Evolutionary conservation across 2,888 invertebrate genomes (phyloP).

Genomic region (Boloria selene): DNA sequence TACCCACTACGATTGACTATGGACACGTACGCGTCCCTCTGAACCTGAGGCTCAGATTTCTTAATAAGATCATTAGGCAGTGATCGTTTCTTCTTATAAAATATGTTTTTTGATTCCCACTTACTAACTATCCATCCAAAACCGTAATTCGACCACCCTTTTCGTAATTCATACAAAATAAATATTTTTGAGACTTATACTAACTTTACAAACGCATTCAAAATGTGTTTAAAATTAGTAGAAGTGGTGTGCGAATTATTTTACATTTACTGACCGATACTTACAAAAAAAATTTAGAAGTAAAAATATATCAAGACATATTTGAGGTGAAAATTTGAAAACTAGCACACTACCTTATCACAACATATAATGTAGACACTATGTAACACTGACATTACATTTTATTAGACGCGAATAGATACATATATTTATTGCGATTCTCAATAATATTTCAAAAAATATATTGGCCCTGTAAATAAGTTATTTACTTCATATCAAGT

Average conservation of each 20-base stretch:
- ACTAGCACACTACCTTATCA: constrained; percentile 61
- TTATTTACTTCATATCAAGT: no score
- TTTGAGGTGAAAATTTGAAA: constrained; percentile 46
- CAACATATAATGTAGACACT: constrained; percentile 47
- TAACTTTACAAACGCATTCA: constrained; percentile 12
- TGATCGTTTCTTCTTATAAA: constrained; percentile 54
- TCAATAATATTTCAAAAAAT: constrained; percentile 3
- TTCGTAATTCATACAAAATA: constrained; percentile 23
- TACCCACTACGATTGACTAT: constrained; percentile 73
- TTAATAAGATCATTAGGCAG: constrained; percentile 65
- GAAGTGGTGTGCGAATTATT: constrained; percentile 5
- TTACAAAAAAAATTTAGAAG: constrained; percentile 3
- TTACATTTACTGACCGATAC: constrained; percentile 29
- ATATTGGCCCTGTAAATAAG: background rate
- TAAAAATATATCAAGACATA: constrained; percentile 20
- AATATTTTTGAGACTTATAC: constrained; percentile 22
- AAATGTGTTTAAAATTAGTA: constrained; percentile 6
- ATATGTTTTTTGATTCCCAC: constrained; percentile 42
- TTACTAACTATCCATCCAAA: constrained; percentile 33
- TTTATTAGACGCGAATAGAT: constrained; percentile 25
- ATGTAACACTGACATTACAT: constrained; percentile 38
- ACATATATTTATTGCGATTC: background rate
- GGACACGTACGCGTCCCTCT: constrained; percentile 59
- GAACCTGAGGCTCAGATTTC: constrained; percentile 53
- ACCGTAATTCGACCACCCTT: constrained; percentile 21